Percentiles rank a stretch among this genome's conserved stretches.
Conservation (phyloP, 35 echinoderm and acorn worm species). For the Heliocidaris tuberculata region DNA sequence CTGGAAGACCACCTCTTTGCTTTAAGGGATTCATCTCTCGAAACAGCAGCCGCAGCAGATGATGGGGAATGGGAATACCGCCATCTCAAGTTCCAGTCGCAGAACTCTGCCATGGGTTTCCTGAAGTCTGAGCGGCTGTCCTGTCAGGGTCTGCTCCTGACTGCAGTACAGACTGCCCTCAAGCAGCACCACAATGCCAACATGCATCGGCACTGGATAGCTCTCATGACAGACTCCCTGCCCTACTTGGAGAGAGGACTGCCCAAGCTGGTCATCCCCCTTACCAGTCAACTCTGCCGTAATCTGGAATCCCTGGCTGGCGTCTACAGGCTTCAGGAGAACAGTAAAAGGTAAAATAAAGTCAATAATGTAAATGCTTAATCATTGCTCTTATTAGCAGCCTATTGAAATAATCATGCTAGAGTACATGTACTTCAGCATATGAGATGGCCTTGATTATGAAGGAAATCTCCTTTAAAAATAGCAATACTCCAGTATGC, state of each 20-base stretch:
- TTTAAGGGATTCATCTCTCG: conserved; percentile 64
- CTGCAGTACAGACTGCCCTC: conserved; percentile 79
- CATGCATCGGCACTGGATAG: conserved; percentile 95
- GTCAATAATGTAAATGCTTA: neutral
- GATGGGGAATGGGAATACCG: conserved; percentile 85
- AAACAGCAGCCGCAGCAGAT: conserved; percentile 23
- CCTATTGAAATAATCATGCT: neutral
- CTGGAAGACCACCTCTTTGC: conserved; percentile 95
- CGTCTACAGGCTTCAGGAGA: conserved; percentile 67
- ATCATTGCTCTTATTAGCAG: neutral
- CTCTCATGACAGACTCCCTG: conserved; percentile 78
- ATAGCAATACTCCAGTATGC: no score
- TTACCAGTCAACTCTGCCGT: conserved; percentile 81
- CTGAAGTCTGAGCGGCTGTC: conserved; percentile 73
- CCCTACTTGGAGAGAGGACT: conserved; percentile 88
- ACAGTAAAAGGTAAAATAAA: conserved; percentile 62
- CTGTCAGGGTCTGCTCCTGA: conserved; percentile 80
- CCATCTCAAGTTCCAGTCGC: conserved; percentile 73
- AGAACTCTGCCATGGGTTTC: conserved; percentile 75
- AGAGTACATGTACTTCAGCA: neutral
- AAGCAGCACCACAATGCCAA: conserved; percentile 91
- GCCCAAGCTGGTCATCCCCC: conserved; percentile 71
- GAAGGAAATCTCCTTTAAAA: neutral
- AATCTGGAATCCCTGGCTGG: conserved; percentile 85
- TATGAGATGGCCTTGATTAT: neutral